Base-by-base conservation (phyloP, 2,888 invertebrate genomes). In the Abrostola triplasia region DNA sequence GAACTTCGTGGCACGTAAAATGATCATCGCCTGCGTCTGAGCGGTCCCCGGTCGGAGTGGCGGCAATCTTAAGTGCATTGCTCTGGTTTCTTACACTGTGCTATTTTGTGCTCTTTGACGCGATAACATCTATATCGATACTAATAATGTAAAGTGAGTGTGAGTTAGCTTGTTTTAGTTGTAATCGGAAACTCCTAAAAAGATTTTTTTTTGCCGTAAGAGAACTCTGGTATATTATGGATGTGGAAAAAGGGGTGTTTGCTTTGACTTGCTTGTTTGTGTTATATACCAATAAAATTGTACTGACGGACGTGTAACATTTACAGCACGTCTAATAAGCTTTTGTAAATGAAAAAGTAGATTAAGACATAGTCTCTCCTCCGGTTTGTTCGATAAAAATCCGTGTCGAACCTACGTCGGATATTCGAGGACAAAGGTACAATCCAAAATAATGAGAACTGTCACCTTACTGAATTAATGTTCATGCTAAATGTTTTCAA, bases 1-100 rank as follows among this genome's bases (percentile, higher is more conserved):
- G 94, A 94, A 94, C 91, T 84, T 84, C 87, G 88, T 86, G 88
- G 88, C 89, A 87, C 90, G 92, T 92, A 90, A 92, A 93, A 89
- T 89, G 89, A 91, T 91, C 86, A 90, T 90, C 90, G 89, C 84
- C 80, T 80, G 87, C 83, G 88, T 83, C 86, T 83, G 87, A 85
- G 84, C 85, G 83, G 84, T 82, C 83, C 83, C 72, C 82, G 83
- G 78, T 72, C 67, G 77, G 72, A 75, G 76, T 72, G 69, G 77
- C 75, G 81, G 67, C 79, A 73, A 77, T 82, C 84, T 81, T 83
- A 85, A 92, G 92, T 92, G 89, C 92, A 89, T 87, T 88, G 90
- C 88, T 92, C 91, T 84, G 88, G 84, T 85, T 86, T 83, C 84
- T 83, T 80, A 78, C 80, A 80, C 76, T 78, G 81, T 67, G 74